A percentile compares a stretch with the other conserved stretches of the same genome.
phyloP scores from a whole-genome alignment of 2,888 invertebrate genomes.

The Tricholauxania praeusta region DNA sequence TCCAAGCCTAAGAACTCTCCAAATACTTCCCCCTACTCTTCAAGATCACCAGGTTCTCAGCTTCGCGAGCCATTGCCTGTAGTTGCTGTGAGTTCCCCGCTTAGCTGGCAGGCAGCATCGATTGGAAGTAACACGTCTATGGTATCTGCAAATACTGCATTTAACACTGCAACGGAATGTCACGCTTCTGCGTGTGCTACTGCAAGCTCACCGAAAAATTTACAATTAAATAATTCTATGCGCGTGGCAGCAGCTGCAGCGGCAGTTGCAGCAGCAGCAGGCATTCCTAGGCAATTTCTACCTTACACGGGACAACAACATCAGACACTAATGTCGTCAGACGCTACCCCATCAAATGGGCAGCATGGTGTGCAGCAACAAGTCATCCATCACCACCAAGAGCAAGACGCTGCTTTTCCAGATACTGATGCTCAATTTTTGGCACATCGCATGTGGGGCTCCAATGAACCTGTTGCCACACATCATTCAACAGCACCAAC shows the following conservation, averaged over 20 bases:
- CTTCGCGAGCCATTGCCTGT: constrained; percentile 35
- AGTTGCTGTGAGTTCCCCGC: constrained; percentile 48
- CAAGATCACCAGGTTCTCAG: constrained; percentile 53
- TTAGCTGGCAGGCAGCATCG: constrained; percentile 48
- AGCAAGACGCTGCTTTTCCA: constrained; percentile 69
- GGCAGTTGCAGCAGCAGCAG: constrained; percentile 40
- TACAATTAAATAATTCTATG: constrained; percentile 50
- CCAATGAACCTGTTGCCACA: constrained; percentile 46
- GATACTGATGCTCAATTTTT: constrained; percentile 71
- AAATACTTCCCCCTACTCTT: constrained; percentile 67
- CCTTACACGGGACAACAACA: constrained; percentile 32
- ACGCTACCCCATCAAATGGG: constrained; percentile 53
- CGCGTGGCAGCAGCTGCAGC: constrained; percentile 41
- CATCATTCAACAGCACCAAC: constrained; percentile 20
- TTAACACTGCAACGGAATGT: not conserved
- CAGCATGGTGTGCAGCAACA: constrained; percentile 48
- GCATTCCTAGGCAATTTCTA: constrained; percentile 40
- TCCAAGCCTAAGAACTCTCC: constrained; percentile 84
- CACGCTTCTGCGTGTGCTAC: not conserved
- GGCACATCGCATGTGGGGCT: constrained; percentile 69
- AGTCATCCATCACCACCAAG: constrained; percentile 59
- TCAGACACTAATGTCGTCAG: constrained; percentile 30
- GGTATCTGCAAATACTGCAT: constrained; percentile 1
- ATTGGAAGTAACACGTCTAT: not conserved
- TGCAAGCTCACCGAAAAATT: constrained; percentile 35